Base-by-base conservation (phyloP, 2,113 vertebrate species). In the Colius striatus region DNA sequence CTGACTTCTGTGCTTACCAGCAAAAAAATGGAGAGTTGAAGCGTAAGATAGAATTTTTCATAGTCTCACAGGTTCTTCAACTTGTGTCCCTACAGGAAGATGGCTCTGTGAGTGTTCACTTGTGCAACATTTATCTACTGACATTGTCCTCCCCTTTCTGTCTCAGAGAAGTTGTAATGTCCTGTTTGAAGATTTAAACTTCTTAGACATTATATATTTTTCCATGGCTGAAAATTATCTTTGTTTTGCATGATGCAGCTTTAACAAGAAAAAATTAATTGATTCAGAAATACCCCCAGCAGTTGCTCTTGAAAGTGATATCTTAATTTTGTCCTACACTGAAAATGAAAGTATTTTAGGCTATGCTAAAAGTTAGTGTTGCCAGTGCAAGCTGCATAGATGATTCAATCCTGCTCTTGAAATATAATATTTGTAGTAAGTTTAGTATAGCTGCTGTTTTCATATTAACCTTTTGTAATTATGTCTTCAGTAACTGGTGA, bases 261-360 rank as follows among this genome's bases (percentile, higher is more conserved):
- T 71, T 30, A 57, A 47, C 8, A 51, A n/a, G 14, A 23, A 57
- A 51, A 85, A 72, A 2, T 16, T 66, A 48, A 38, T 51, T 47
- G 12, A 41, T 36, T 84, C 38, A 67, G 41, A 84, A 91, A 54
- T 18, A 25, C 10, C 11, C 0, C 0, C 14, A 54, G 34, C 20
- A 38, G 5, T 80, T 41, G 9, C 30, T 84, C 27, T 84, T 58
- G 13, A n/a, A 57, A 10, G 11, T 50, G 25, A 47, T 84, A 53
- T 77, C n/a, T 89, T 79, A 0, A 0, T 34, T 81, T 80, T 81
- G 27, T 70, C 9, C 12, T 84, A 23, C 11, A 36, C 12, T 51
- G 73, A 62, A 38, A 80, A 36, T 29, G 3, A 4, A 58, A 50
- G 7, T n/a, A 19, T 74, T 77, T 83, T 45, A 22, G 19, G 18